phyloP scores from a whole-genome alignment of 2,113 vertebrate species.

The Odontophorus gujanensis region DNA sequence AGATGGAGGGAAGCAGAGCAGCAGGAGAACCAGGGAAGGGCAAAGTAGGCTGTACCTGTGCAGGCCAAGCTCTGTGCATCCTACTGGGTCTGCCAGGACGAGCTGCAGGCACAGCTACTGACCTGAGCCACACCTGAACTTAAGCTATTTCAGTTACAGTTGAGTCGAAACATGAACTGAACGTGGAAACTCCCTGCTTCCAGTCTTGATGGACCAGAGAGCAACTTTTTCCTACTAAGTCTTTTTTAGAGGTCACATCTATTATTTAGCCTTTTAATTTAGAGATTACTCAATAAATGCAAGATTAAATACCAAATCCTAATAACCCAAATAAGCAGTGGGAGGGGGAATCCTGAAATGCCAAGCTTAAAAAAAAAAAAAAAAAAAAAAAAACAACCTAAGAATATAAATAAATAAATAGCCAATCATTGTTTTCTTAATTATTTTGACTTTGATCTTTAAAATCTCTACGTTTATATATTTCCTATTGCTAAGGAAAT shows the following conservation, averaged over 20 bases:
- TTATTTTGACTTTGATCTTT: conserved; percentile 58
- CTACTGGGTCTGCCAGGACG: neutral
- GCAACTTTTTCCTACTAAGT: neutral
- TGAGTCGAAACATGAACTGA: neutral
- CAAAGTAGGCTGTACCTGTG: neutral
- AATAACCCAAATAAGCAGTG: neutral
- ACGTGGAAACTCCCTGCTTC: neutral
- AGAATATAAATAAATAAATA: conserved; percentile 61
- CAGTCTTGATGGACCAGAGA: neutral
- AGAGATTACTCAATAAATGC: neutral
- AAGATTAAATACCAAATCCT: conserved; percentile 17
- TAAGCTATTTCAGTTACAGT: neutral
- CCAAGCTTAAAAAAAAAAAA: neutral
- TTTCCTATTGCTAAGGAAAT: neutral
- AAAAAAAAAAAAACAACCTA: neutral
- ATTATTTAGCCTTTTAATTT: conserved; percentile 18
- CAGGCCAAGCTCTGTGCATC: neutral
- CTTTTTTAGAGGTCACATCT: neutral
- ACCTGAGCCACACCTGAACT: neutral
- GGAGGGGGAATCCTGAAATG: neutral
- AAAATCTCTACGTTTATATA: conserved; percentile 40
- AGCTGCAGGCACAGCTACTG: neutral
- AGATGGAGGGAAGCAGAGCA: neutral
- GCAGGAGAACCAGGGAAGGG: no score
- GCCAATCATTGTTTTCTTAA: neutral